Base-by-base conservation (phyloP, 2,797 vertebrate species). In the Rhinatrema bivittatum region DNA sequence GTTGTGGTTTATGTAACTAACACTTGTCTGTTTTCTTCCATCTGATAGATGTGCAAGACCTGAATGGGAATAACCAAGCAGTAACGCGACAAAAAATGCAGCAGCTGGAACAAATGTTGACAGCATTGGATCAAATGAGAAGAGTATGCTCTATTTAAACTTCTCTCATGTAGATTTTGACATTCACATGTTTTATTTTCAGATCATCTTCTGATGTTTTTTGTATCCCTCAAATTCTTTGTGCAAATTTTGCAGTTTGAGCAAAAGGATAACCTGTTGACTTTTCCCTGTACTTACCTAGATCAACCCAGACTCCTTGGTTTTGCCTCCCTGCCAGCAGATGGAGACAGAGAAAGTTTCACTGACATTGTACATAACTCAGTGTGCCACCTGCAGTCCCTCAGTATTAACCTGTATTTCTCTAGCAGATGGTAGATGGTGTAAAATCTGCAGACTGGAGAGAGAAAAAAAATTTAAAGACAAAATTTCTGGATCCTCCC, bases 51-150 rank as follows among this genome's bases (percentile, higher is more conserved):
- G 80, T 99, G 76, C 94, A 96, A 62, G 96, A 99, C 50, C 84
- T 97, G 13, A 99, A 98, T 10, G 95, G 94, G 5, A 99, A 97
- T 53, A 97, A 87, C 59, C 96, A 99, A 71, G 91, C 93, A 0
- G 87, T 93, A 40, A 93, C 93, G 6, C 79, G 96, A 42, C 93
- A 97, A 78, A 98, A 98, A 65, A 98, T 99, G 95, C 88, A 92
- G 50, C 96, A 98, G 77, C 82, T 99, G 7, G 94, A 99, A 35
- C 95, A 99, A 76, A 98, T 99, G 95, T 78, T 99, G 23, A 94
- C 91, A 0, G 94, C 95, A 0, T 70, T 99, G 66, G 96, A 99
- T 78, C 93, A 97, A 65, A 91, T 98, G 66, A 82, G 96, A 31
- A 87, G 95, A 75, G 96, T 99, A 49, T 0, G 10, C 8, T 9